Evolutionary conservation across 1,140 invertebrate species (phyloP).

Genomic region (Macrocentrus cingulum): DNA sequence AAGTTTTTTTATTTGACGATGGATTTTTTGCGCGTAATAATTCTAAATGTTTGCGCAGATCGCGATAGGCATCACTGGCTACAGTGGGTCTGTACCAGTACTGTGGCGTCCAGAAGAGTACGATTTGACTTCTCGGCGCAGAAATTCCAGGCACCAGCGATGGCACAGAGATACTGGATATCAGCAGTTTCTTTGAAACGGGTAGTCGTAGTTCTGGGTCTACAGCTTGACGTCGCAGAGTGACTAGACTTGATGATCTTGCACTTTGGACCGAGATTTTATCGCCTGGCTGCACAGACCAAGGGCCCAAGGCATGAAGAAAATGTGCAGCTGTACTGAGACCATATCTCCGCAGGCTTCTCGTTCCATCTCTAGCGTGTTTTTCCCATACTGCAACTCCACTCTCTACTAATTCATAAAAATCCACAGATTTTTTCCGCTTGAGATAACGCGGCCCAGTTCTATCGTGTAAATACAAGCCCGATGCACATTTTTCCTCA

Average conservation of each 20-base stretch:
- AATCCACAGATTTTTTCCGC: slow-evolving; percentile 19
- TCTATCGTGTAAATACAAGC: slow-evolving; percentile 45
- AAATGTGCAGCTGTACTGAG: slow-evolving; percentile 55
- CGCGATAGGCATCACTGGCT: slow-evolving; percentile 52
- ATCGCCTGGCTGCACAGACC: slow-evolving; percentile 54
- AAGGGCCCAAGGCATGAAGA: slow-evolving; percentile 57
- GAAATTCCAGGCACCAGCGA: slow-evolving; percentile 36
- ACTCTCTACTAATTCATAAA: slow-evolving; percentile 41
- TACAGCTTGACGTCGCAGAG: slow-evolving; percentile 40
- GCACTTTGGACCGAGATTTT: slow-evolving; percentile 50
- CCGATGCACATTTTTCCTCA: slow-evolving; percentile 54
- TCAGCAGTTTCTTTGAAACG: slow-evolving; percentile 53
- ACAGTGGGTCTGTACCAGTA: slow-evolving; percentile 61
- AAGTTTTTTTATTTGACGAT: no score
- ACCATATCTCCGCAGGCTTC: slow-evolving; percentile 53
- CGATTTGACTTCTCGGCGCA: slow-evolving; percentile 34
- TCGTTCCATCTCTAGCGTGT: slow-evolving; percentile 12
- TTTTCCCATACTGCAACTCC: slow-evolving; percentile 48
- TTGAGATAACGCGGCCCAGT: slow-evolving; percentile 30
- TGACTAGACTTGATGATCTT: slow-evolving; percentile 50
- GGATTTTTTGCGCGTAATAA: slow-evolving; percentile 33
- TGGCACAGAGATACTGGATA: slow-evolving; percentile 51
- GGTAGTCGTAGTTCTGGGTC: slow-evolving; percentile 50
- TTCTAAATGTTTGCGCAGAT: slow-evolving; percentile 51
- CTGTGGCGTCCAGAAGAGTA: slow-evolving; percentile 63